phyloP scores from a whole-genome alignment of 2,888 invertebrate species.

The Spatulosminthurus flaviceps region DNA sequence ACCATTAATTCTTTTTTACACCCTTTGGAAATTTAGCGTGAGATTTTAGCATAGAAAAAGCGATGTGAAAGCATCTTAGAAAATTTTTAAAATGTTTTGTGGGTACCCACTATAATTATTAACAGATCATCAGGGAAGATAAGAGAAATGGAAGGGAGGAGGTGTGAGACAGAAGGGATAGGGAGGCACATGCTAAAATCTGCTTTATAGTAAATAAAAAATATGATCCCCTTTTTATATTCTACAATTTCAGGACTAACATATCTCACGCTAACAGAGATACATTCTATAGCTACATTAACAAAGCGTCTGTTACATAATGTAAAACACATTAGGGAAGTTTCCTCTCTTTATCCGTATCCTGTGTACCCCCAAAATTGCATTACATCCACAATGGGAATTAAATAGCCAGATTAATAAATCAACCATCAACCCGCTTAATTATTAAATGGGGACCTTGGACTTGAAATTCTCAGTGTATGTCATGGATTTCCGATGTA shows the following conservation, averaged over 20 bases:
- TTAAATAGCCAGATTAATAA: neutral
- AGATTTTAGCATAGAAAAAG: neutral
- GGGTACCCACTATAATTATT: neutral
- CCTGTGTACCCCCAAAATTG: neutral
- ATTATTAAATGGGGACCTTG: constrained; percentile 9
- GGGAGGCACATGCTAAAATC: neutral
- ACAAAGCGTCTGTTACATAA: too few species aligned
- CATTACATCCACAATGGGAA: too few species aligned
- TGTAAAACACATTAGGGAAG: neutral
- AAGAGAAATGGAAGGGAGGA: neutral
- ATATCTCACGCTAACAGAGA: too few species aligned
- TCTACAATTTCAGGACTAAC: too few species aligned
- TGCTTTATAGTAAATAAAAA: too few species aligned
- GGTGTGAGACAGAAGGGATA: neutral
- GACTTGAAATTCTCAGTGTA: constrained; percentile 3
- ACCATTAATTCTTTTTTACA: too few species aligned
- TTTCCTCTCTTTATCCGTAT: neutral
- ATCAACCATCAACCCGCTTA: neutral
- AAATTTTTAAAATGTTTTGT: neutral
- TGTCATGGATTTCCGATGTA: neutral
- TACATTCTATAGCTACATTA: too few species aligned
- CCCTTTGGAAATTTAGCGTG: neutral
- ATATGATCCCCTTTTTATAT: too few species aligned
- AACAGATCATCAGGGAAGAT: neutral
- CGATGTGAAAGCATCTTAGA: neutral